Conservation (phyloP, 2,113 vertebrate species). For the Engystomops pustulosus region DNA sequence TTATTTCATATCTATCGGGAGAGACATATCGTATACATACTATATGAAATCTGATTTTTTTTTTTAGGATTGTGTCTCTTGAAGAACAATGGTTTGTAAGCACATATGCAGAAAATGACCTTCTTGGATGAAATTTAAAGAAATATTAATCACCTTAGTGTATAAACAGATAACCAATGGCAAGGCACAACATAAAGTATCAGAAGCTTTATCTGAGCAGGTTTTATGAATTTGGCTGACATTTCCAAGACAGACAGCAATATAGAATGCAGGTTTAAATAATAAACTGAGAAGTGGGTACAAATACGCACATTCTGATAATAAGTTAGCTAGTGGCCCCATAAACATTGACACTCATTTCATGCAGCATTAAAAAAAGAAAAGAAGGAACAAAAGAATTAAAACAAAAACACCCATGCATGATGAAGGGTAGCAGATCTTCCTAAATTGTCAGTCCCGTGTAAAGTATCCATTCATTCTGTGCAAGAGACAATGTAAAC, state of each 20-base stretch:
- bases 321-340: slow-evolving; percentile 26
- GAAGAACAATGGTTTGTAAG: neutral
- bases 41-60: neutral
- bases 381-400: neutral
- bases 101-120: neutral
- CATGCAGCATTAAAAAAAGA: slow-evolving; percentile 37
- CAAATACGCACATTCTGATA: slow-evolving; percentile 24
- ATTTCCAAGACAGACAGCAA: slow-evolving; percentile 32
- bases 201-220: slow-evolving; percentile 17
- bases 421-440: slow-evolving; percentile 21
- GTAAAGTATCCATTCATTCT: slow-evolving; percentile 40
- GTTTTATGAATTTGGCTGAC: slow-evolving; percentile 33
- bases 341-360: slow-evolving; percentile 41
- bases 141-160: neutral
- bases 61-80: neutral
- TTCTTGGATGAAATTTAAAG: neutral
- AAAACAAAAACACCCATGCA: slow-evolving; percentile 29
- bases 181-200: slow-evolving; percentile 13
- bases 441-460: slow-evolving; percentile 11
- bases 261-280: slow-evolving; percentile 6
- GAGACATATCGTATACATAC: neutral
- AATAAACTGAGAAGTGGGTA: slow-evolving; percentile 28
- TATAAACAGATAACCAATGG: neutral
- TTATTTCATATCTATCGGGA: neutral
- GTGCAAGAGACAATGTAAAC: slow-evolving; percentile 39